Percentiles rank a stretch among this genome's conserved stretches.
These are phyloP conservation scores for Pandemis heparana DNA, from an alignment of 2,888 invertebrate genomes.

Conservation along the genomic window DNA sequence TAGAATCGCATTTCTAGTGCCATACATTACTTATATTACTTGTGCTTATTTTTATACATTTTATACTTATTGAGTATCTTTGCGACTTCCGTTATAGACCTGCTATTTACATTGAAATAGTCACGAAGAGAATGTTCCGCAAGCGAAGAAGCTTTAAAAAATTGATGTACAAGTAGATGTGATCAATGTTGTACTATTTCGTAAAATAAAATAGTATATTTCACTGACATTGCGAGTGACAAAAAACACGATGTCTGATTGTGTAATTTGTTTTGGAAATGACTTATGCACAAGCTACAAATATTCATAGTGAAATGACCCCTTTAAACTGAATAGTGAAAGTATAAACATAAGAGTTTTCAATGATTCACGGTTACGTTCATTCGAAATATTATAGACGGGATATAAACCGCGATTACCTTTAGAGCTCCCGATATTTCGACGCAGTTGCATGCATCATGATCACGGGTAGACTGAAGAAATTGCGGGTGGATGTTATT, in stretches of 20 bases:
- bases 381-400: too few relatives aligned
- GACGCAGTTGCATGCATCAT: too few relatives aligned
- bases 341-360: constrained; percentile 4
- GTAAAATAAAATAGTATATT: constrained; percentile 3
- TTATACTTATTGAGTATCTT: constrained; percentile 22
- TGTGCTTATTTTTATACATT: constrained; percentile 60
- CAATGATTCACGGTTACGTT: too few relatives aligned
- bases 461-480: too few relatives aligned
- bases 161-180: constrained; percentile 24
- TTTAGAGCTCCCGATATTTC: too few relatives aligned
- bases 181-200: constrained; percentile 17
- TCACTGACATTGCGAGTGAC: neutral
- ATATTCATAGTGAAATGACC: neutral
- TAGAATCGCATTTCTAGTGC: constrained; percentile 62
- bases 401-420: too few relatives aligned
- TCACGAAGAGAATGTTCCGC: constrained; percentile 13
- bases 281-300: neutral
- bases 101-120: constrained; percentile 1
- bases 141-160: constrained; percentile 21
- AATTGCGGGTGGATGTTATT: too few relatives aligned
- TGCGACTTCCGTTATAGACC: constrained; percentile 21
- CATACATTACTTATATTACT: constrained; percentile 60
- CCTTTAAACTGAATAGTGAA: neutral
- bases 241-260: neutral
- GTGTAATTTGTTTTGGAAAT: neutral